Evolutionary conservation across 2,113 vertebrate genomes (phyloP), one percentile per base, ranked within the genome.

Genomic region (Tor tambroides): DNA sequence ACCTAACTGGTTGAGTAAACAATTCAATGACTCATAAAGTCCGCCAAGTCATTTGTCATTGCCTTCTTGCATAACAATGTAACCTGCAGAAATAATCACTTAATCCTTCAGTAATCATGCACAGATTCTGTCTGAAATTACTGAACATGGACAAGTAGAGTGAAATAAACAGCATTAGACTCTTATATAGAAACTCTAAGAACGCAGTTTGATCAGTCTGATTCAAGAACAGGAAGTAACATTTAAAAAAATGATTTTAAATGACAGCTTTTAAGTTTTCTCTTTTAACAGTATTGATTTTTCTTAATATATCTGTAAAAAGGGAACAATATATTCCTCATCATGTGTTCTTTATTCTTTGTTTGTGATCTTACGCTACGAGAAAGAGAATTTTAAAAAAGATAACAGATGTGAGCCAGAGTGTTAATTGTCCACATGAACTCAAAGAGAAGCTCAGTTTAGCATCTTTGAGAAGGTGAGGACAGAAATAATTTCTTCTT

Each of bases 401-500:
- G 26, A 41, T 14, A 2, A 11, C 4, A 12, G 19, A 38, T 38
- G 32, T 72, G 41, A 26, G 41, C 5, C 72, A 41, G 75, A 71
- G 30, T 35, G 28, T 32, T 61, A 28, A 28, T 15, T 81, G 15
- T 6, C 46, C 79, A 63, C 23, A 65, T 82, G 26, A 81, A 63
- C 35, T 80, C 17, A 80, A 56, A 43, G 11, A 75, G 41, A 75
- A 75, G 69, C 32, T 23, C 54, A 61, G 21, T 80, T 41, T 5
- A 61, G 12, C 38, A 21, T 51, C 3, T 43, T 82, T 26, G 23
- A 59, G 38, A 67, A 28, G 14, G 41, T 21, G 26, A 78, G 10
- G 11, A 78, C 26, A 78, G 26, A 6, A 46, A 78, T 78, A 6
- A 7, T 51, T 89, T 88, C 92, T 86, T 71, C 87, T 78, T 38